Evolutionary conservation across 37 sponge, comb jelly and placozoan species (phyloP), one percentile per base, ranked within the genome.

Genomic region (Halichondria panicea): DNA sequence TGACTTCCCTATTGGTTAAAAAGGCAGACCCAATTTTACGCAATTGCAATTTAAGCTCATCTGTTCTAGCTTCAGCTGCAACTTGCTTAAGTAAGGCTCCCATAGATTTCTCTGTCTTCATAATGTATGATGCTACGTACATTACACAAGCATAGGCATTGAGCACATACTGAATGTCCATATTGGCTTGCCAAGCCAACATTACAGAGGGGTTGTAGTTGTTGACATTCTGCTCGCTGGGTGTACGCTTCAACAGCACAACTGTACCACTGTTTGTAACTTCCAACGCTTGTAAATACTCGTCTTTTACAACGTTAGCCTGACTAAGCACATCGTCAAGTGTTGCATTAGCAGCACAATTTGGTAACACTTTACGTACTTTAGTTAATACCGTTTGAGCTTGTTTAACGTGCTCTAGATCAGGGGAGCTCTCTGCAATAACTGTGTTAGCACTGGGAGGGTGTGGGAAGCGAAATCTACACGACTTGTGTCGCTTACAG

Each of bases 81-180:
- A 70, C 48, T 45, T 72, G 74, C 40, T 72, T 54, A 3, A 72
- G 58, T n/a, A 69, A 44, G 21, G 31, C 71, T 21, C 24, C 8
- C 64, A 70, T 68, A 13, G 48, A 35, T 56, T 37, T 42, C 6
- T 78, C 79, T 27, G 55, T 66, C 40, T 78, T 78, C 55, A 67
- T 68, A 15, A 68, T 60, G 37, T 79, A 70, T 2, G 9, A 41
- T 21, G 80, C 71, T n/a, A 66, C n/a, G n/a, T n/a, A n/a, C n/a
- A n/a, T n/a, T n/a, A n/a, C n/a, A n/a, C 39, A 48, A 55, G 55
- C 67, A 66, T 66, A 11, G 67, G 77, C 65, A 52, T 69, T 48
- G 7, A 68, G 55, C 28, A 80, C 45, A 56, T 52, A 80, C 58
- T 80, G 71, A 25, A 80, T 56, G 44, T 80, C 81, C 71, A 70